A percentile compares a stretch with the other conserved stretches of the same genome.
Evolutionary conservation across 2,797 vertebrate species (phyloP).

Genomic region (Remorina albescens): DNA sequence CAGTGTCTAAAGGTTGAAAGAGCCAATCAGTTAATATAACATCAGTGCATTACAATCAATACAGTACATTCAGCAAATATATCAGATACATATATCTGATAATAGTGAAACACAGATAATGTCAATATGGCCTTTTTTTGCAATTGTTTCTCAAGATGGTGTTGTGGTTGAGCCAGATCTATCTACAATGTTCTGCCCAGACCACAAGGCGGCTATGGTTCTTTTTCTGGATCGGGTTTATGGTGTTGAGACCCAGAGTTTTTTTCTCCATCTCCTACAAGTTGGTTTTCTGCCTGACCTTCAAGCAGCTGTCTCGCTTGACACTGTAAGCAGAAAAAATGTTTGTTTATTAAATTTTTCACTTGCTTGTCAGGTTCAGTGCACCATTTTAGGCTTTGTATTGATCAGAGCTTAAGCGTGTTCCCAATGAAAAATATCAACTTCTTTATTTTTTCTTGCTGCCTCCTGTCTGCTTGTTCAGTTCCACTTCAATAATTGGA

Average conservation of each 20-base stretch:
- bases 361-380: conserved; percentile 2
- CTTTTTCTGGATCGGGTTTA: conserved; percentile 98
- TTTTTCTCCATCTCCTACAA: conserved; percentile 92
- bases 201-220: conserved; percentile 98
- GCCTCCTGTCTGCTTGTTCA: background rate
- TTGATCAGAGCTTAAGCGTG: conserved; percentile 6
- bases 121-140: conserved; percentile 10
- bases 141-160: conserved; percentile 83
- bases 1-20: conserved; percentile 88
- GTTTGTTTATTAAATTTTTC: conserved; percentile 13
- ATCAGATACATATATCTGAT: background rate
- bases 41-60: too few species aligned
- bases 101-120: background rate
- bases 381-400: conserved; percentile 2
- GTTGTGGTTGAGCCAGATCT: conserved; percentile 91
- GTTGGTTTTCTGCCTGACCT: conserved; percentile 96
- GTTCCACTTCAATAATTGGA: conserved; percentile 4
- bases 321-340: conserved; percentile 85
- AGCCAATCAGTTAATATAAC: background rate
- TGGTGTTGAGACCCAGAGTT: conserved; percentile 90
- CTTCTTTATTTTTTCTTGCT: background rate
- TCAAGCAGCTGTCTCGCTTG: conserved; percentile 92
- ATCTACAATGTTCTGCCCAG: conserved; percentile 94
- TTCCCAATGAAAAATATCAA: conserved; percentile 6
- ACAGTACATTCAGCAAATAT: background rate